Conservation (phyloP, 2,888 invertebrate genomes). For the Drosophila recens region DNA sequence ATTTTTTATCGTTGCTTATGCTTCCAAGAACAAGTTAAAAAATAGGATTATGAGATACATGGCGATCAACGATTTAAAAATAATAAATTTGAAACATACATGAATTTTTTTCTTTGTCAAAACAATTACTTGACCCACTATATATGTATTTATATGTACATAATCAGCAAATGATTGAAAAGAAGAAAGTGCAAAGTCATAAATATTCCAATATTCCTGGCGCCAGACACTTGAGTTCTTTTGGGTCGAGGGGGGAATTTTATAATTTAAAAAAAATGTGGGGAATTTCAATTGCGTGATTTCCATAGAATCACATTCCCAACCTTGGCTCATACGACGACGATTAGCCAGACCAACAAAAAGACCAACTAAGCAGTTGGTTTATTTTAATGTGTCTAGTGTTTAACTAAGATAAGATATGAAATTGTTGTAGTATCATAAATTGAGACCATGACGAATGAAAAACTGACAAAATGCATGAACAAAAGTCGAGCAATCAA, state of each 20-base stretch:
- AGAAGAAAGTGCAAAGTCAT: constrained; percentile 22
- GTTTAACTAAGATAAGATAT: constrained; percentile 42
- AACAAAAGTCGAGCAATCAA: constrained; percentile 33
- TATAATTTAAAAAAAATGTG: background rate
- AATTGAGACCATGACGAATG: constrained; percentile 45
- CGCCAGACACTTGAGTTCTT: constrained; percentile 7
- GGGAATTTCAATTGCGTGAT: constrained; percentile 13
- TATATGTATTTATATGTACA: background rate
- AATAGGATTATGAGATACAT: background rate
- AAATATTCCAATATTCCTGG: constrained; percentile 26
- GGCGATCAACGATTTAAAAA: no score
- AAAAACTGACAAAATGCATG: constrained; percentile 23
- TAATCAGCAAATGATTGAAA: constrained; percentile 22
- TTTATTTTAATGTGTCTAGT: constrained; percentile 17
- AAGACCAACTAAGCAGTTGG: constrained; percentile 5
- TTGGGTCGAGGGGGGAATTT: background rate
- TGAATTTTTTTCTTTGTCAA: background rate
- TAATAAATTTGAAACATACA: background rate
- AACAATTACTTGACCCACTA: background rate
- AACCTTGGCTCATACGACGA: constrained; percentile 18
- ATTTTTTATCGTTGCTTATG: background rate
- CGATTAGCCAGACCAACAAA: background rate
- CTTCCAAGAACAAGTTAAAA: background rate
- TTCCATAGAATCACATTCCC: background rate
- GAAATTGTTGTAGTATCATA: constrained; percentile 18